Conservation (phyloP, 2,797 vertebrate species). For the Nannoperca obscura region DNA sequence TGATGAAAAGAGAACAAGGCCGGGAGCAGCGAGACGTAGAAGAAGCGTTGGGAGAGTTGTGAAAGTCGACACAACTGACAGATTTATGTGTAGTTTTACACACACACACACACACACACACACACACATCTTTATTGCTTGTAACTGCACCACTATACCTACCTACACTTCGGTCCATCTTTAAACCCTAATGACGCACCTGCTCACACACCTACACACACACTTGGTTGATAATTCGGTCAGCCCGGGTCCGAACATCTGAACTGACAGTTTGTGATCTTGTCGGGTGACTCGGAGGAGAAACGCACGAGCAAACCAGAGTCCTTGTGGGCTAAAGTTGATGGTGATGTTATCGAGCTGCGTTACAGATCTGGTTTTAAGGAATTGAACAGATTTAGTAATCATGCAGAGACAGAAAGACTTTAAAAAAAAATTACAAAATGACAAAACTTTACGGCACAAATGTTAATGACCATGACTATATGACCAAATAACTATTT, state of each 20-base stretch:
- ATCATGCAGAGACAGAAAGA: background rate
- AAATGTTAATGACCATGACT: background rate
- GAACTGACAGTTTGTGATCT: background rate
- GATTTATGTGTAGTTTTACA: background rate
- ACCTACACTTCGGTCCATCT: slow-evolving; percentile 30
- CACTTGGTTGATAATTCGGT: no score
- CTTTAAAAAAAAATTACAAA: background rate
- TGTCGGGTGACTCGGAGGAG: background rate
- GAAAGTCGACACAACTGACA: background rate
- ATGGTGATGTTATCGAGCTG: background rate
- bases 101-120: slow-evolving; percentile 14
- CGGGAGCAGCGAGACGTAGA: no score
- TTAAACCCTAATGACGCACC: slow-evolving; percentile 38
- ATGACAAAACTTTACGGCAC: no score
- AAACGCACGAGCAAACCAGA: background rate
- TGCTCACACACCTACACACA: slow-evolving; percentile 10
- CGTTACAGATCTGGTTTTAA: background rate
- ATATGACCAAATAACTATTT: background rate
- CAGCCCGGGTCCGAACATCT: background rate
- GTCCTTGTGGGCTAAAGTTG: background rate
- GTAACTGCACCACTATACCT: slow-evolving; percentile 33
- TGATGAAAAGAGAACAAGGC: no score
- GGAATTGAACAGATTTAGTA: no score
- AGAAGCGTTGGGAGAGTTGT: no score
- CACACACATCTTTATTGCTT: slow-evolving; percentile 10